phyloP scores from a whole-genome alignment of 2,113 vertebrate genomes.

The Sardina pilchardus region DNA sequence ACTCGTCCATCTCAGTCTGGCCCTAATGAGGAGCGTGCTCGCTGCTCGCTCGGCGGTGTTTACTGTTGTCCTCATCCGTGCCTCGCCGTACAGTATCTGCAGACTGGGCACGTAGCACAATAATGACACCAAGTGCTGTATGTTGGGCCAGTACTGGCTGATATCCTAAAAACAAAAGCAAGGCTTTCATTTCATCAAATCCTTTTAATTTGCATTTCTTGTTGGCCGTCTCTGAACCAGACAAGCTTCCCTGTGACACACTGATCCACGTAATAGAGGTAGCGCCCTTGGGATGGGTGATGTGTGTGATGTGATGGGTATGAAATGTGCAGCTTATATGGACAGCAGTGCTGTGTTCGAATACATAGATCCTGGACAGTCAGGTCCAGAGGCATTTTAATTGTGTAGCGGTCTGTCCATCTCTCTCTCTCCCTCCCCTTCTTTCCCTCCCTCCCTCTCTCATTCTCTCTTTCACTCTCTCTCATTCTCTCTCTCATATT shows the following conservation, averaged over 20 bases:
- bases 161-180: too few species aligned
- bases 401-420: not conserved
- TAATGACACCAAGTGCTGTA: too few species aligned
- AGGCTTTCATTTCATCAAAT: too few species aligned
- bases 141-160: too few species aligned
- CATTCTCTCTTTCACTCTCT: not conserved
- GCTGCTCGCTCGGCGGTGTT: not conserved
- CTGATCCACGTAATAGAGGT: too few species aligned
- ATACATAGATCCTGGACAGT: not conserved
- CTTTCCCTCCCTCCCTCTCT: not conserved
- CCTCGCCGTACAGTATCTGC: not conserved
- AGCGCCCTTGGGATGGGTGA: too few species aligned
- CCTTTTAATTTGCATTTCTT: too few species aligned
- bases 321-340: too few species aligned
- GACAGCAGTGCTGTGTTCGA: not conserved
- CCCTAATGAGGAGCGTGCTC: not conserved
- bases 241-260: not conserved
- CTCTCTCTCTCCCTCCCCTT: not conserved
- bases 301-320: too few species aligned
- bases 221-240: not conserved
- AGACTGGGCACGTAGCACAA: not conserved
- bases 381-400: not conserved
- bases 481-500: not conserved
- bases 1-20: not conserved
- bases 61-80: not conserved